Conservation (phyloP, 2,113 vertebrate genomes). For the Atherinomorus stipes region DNA sequence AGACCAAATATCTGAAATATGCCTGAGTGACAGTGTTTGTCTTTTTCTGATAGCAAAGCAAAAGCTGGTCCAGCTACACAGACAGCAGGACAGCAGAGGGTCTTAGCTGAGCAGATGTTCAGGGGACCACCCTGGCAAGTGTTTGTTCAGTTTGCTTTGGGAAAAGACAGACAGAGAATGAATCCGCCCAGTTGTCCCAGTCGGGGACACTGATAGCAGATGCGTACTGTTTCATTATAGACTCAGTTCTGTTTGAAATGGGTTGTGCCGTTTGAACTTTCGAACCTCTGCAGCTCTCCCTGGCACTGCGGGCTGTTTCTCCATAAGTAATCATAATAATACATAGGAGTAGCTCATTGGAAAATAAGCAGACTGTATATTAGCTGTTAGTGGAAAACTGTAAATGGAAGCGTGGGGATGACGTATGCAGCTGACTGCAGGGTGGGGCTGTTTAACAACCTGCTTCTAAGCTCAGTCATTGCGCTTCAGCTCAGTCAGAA, state of each 20-base stretch:
- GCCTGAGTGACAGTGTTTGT: constrained; percentile 10
- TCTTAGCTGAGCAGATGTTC: constrained; percentile 70
- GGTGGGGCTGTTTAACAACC: constrained; percentile 50
- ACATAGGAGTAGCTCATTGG: constrained; percentile 35
- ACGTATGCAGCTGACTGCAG: constrained; percentile 59
- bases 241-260: constrained; percentile 39
- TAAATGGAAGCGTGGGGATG: constrained; percentile 52
- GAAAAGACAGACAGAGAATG: constrained; percentile 48
- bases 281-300: constrained; percentile 53
- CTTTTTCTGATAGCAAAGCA: constrained; percentile 44
- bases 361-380: constrained; percentile 56
- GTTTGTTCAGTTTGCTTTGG: constrained; percentile 67
- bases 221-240: constrained; percentile 39
- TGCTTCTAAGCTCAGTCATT: constrained; percentile 34
- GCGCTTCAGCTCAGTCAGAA: constrained; percentile 21
- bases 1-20: constrained; percentile 4
- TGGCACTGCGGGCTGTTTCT: constrained; percentile 35
- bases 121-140: constrained; percentile 70
- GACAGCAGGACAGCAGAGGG: constrained; percentile 39
- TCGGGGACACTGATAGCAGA: constrained; percentile 52
- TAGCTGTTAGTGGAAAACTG: constrained; percentile 60
- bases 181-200: constrained; percentile 46
- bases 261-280: constrained; percentile 61
- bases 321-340: constrained; percentile 39
- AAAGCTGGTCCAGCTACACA: constrained; percentile 25